Conservation (phyloP, 2,113 vertebrate genomes). For the Sialia sialis region DNA sequence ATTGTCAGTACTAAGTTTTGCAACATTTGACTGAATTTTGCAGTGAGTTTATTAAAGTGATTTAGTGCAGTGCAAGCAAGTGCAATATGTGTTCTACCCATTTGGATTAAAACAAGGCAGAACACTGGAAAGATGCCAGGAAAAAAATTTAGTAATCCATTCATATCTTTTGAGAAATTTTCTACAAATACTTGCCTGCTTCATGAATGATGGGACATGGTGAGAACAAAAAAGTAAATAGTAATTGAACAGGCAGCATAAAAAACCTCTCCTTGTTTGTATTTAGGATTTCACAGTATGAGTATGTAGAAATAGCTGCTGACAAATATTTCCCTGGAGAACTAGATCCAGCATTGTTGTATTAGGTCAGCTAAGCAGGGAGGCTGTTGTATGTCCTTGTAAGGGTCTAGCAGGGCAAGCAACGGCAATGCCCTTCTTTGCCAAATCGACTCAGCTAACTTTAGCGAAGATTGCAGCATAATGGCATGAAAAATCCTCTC, state of each 20-base stretch:
- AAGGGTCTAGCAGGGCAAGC: slow-evolving; percentile 35
- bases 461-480: slow-evolving; percentile 43
- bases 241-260: slow-evolving; percentile 12
- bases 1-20: slow-evolving; percentile 43
- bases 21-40: slow-evolving; percentile 53
- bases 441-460: slow-evolving; percentile 15
- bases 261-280: neutral
- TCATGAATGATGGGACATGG: slow-evolving; percentile 9
- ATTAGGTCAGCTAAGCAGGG: slow-evolving; percentile 46
- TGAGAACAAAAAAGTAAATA: slow-evolving; percentile 50
- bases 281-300: slow-evolving; percentile 29
- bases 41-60: slow-evolving; percentile 47
- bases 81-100: slow-evolving; percentile 32
- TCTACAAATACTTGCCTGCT: neutral
- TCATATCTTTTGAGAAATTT: slow-evolving; percentile 36
- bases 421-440: slow-evolving; percentile 1
- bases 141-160: neutral
- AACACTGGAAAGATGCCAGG: neutral
- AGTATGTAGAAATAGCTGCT: slow-evolving; percentile 38
- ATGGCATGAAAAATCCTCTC: slow-evolving; percentile 44
- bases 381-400: slow-evolving; percentile 6
- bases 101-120: slow-evolving; percentile 37
- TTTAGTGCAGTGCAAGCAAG: neutral
- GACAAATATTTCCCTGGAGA: slow-evolving; percentile 33
- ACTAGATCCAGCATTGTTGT: neutral